phyloP scores from a whole-genome alignment of 2,888 invertebrate species.

The Caenorhabditis sp. region DNA sequence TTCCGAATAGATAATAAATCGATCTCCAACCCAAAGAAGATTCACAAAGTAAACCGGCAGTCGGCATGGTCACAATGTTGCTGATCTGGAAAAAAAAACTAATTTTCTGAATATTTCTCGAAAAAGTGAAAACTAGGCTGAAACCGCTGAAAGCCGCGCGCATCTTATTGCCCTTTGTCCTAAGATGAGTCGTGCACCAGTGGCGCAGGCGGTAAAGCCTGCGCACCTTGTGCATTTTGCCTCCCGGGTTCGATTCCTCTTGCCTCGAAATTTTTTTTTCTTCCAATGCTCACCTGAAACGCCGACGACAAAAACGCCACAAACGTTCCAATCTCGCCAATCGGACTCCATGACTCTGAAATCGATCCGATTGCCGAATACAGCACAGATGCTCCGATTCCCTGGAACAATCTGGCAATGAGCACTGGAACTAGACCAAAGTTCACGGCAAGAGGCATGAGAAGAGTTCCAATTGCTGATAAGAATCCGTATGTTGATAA shows the following conservation, averaged over 20 bases:
- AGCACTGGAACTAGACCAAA: conserved; percentile 42
- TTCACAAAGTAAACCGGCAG: conserved; percentile 64
- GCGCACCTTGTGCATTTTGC: no score
- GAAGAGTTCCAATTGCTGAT: conserved; percentile 57
- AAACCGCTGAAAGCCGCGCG: no score
- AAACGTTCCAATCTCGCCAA: conserved; percentile 58
- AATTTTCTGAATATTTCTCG: background rate
- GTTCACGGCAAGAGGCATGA: conserved; percentile 62
- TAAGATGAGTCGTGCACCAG: no score
- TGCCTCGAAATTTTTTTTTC: background rate
- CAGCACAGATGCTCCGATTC: conserved; percentile 57
- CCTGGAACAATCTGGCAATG: conserved; percentile 52
- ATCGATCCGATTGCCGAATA: conserved; percentile 66
- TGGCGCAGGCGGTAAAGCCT: no score
- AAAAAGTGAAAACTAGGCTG: no score
- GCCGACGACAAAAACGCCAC: conserved; percentile 64
- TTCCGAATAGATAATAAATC: conserved; percentile 64
- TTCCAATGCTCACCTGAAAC: conserved; percentile 48
- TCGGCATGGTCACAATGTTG: conserved; percentile 64
- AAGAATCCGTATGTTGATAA: conserved; percentile 52
- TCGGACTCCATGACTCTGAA: conserved; percentile 62
- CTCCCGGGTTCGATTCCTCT: no score
- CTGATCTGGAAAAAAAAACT: conserved; percentile 57
- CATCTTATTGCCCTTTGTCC: no score
- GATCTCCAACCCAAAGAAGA: conserved; percentile 63